Evolutionary conservation across 2,888 invertebrate species (phyloP).

Genomic region (Pammene fasciana): DNA sequence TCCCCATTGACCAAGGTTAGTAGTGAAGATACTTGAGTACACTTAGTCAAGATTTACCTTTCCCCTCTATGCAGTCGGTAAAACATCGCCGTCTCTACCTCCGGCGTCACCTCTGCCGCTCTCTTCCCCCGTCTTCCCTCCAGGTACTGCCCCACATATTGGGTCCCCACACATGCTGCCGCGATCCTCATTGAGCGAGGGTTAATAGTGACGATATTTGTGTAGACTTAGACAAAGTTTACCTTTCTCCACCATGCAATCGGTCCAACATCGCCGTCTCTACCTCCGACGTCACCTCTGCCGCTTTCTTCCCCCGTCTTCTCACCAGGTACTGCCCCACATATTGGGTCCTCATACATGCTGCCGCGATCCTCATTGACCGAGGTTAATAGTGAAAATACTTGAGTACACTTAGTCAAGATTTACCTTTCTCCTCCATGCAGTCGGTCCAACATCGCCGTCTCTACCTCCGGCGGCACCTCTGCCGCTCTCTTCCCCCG

Average conservation of each 20-base stretch:
- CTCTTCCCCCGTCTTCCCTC: slow-evolving; percentile 84
- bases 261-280: no score
- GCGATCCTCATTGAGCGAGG: slow-evolving; percentile 89
- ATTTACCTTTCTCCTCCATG: slow-evolving; percentile 86
- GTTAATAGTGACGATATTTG: no score
- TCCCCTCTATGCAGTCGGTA: slow-evolving; percentile 89
- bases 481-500: slow-evolving; percentile 75
- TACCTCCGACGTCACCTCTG: no score
- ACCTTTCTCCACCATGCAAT: no score
- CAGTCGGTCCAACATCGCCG: slow-evolving; percentile 75
- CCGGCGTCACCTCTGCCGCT: slow-evolving; percentile 62
- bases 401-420: background rate
- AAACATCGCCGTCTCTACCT: slow-evolving; percentile 65
- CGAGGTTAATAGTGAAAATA: slow-evolving; percentile 54
- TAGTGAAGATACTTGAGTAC: no score
- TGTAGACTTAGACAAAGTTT: no score
- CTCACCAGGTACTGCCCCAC: slow-evolving; percentile 86
- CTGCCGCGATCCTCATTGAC: slow-evolving; percentile 87
- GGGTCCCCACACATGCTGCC: slow-evolving; percentile 87
- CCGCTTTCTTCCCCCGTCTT: slow-evolving; percentile 44
- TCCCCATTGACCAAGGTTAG: slow-evolving; percentile 85
- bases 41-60: slow-evolving; percentile 6
- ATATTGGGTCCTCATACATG: slow-evolving; percentile 87
- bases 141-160: slow-evolving; percentile 89
- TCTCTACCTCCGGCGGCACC: slow-evolving; percentile 67